Conservation (phyloP, 1,140 invertebrate genomes). For the Lerema accius region DNA sequence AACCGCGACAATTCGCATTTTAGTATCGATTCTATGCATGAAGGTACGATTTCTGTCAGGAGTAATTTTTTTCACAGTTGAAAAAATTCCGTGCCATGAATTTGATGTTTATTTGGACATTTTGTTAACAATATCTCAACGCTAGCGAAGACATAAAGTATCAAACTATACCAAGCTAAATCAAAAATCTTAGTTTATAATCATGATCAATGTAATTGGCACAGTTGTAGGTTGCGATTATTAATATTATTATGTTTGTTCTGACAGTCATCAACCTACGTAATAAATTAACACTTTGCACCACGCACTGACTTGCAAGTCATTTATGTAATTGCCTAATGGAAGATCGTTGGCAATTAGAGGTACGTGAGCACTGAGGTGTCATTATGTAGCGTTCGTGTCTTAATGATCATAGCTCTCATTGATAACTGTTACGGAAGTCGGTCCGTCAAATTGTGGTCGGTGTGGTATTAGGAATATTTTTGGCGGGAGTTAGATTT, state of each 20-base stretch:
- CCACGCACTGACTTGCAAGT: neutral
- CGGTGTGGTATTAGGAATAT: neutral
- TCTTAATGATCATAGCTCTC: neutral
- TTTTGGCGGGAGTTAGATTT: neutral
- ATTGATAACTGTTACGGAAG: constrained; percentile 4
- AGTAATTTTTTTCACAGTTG: too few relatives aligned
- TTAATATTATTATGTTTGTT: neutral
- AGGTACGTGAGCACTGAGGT: constrained; percentile 1
- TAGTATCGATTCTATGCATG: too few relatives aligned
- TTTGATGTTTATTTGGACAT: too few relatives aligned
- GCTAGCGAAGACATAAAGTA: too few relatives aligned
- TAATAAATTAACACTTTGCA: neutral
- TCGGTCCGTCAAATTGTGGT: neutral
- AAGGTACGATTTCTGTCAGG: too few relatives aligned
- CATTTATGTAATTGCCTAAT: constrained; percentile 1
- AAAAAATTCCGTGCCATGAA: too few relatives aligned
- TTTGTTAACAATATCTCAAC: too few relatives aligned
- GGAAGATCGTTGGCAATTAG: constrained; percentile 1
- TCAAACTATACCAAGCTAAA: too few relatives aligned
- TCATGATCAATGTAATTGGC: too few relatives aligned
- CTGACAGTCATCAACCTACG: neutral
- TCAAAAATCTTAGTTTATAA: too few relatives aligned
- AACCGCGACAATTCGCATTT: too few relatives aligned
- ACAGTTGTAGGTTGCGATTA: neutral
- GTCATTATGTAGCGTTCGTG: constrained; percentile 5